Base-by-base conservation (phyloP, 1,140 invertebrate species). In the Diorhabda sublineata region DNA sequence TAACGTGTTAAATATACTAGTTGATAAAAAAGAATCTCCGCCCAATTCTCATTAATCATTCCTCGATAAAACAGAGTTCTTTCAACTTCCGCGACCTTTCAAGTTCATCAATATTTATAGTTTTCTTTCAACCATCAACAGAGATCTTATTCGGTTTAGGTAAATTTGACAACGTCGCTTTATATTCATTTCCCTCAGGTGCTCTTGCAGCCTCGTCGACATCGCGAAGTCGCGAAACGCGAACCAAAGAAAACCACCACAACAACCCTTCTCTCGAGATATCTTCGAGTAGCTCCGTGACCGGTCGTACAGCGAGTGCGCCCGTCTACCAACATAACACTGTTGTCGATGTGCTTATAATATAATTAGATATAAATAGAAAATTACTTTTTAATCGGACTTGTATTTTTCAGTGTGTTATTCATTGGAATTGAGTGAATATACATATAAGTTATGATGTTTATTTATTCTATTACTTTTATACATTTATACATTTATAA, bases 171-270 rank as follows among this genome's bases (percentile, higher is more conserved):
- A 62, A 62, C 61, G 43, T 43, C 43, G 61, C 43, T 42, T n/a
- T 43, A 9, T 45, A 44, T 5, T 62, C 61, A 62, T 43, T 43
- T 62, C 44, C 61, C 61, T 44, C 43, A 62, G 61, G 61, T 62
- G 47, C 47, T 52, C 47, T 52, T 2, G 47, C 47, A 52, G 47
- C n/a, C 47, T 52, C 47, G 47, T 52, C 47, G 47, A 52, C 47
- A 52, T 52, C 47, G 47, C 47, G n/a, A 62, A 45, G 61, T 62
- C 61, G 42, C 44, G 42, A 62, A 44, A n/a, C 63, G 52, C 63
- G 11, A 45, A 64, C 52, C 45, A 64, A 64, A 62, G 8, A 44
- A 62, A 62, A 44, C 7, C 42, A 45, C 44, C n/a, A 43, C 61
- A 45, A 61, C 42, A 42, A 41, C 26, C 59, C 26, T 61, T 45